A percentile compares a stretch with the other conserved stretches of the same genome.
phyloP scores from a whole-genome alignment of 2,888 invertebrate species.

The Podotricha telesiphe region DNA sequence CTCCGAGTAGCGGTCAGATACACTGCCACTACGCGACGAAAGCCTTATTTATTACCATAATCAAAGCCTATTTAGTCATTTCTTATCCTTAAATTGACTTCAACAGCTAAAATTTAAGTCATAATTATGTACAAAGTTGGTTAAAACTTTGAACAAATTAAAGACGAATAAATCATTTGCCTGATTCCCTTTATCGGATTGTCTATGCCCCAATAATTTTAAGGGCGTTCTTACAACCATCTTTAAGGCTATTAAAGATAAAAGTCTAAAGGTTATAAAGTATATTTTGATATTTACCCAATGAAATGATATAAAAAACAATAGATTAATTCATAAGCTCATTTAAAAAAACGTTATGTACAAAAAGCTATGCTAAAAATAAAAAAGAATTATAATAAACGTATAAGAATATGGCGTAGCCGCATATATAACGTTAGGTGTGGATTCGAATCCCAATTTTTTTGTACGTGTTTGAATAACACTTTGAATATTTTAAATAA shows the following conservation, averaged over 20 bases:
- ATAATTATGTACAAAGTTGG: constrained; percentile 44
- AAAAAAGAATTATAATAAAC: too few species aligned
- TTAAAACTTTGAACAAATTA: constrained; percentile 33
- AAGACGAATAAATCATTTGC: constrained; percentile 40
- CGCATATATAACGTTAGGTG: too few species aligned
- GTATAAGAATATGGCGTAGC: too few species aligned
- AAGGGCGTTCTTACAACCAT: constrained; percentile 7
- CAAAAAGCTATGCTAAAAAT: too few species aligned
- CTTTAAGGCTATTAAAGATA: background rate
- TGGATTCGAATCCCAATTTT: too few species aligned
- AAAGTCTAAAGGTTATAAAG: constrained; percentile 4
- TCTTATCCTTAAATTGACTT: background rate
- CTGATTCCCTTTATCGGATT: constrained; percentile 29
- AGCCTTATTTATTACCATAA: background rate
- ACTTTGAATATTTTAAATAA: too few species aligned
- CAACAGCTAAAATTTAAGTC: constrained; percentile 9
- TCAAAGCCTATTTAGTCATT: background rate
- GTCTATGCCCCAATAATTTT: constrained; percentile 15
- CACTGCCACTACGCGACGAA: too few species aligned
- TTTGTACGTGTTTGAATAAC: too few species aligned
- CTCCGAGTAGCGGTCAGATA: too few species aligned
- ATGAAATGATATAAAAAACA: background rate
- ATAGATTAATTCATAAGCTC: too few species aligned
- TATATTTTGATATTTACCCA: background rate
- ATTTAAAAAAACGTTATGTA: too few species aligned